Conservation (phyloP, 2,888 invertebrate species). For the Caenorhabditis macrosperma region DNA sequence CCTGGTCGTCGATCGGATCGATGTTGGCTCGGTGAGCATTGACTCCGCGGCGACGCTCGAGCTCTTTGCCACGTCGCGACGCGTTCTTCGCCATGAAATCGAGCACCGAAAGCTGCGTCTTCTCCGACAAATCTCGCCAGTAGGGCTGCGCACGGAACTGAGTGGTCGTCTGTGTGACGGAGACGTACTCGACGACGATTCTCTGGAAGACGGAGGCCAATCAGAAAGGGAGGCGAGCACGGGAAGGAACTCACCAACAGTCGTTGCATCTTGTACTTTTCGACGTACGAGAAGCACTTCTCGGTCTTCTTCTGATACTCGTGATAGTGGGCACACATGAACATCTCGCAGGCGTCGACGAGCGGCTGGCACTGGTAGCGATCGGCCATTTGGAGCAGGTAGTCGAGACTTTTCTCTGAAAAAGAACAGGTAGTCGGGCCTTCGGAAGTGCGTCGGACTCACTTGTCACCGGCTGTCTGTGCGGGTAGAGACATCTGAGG, state of each 20-base stretch:
- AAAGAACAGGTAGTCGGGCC: not conserved
- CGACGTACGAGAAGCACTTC: constrained; percentile 42
- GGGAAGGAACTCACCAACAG: constrained; percentile 13
- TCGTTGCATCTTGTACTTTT: constrained; percentile 44
- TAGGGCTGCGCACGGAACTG: constrained; percentile 32
- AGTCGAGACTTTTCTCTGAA: constrained; percentile 38
- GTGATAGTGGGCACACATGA: constrained; percentile 51
- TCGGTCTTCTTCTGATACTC: constrained; percentile 48
- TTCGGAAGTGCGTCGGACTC: not conserved
- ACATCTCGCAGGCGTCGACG: constrained; percentile 48
- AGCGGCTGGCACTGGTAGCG: constrained; percentile 44
- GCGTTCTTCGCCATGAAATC: constrained; percentile 37
- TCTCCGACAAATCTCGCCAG: constrained; percentile 36
- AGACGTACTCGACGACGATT: constrained; percentile 25
- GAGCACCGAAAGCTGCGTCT: constrained; percentile 29
- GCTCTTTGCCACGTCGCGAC: not conserved
- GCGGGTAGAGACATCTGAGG: constrained; percentile 36
- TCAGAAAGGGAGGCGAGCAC: too few relatives aligned
- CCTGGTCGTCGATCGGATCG: constrained; percentile 37
- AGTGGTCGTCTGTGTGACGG: constrained; percentile 16
- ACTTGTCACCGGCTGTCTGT: constrained; percentile 39
- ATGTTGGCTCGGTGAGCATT: constrained; percentile 31
- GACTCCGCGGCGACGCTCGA: constrained; percentile 33
- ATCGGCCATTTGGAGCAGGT: constrained; percentile 34
- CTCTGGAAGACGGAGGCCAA: constrained; percentile 29